phyloP scores from a whole-genome alignment of 2,888 invertebrate genomes.

The Tetragonisca angustula region DNA sequence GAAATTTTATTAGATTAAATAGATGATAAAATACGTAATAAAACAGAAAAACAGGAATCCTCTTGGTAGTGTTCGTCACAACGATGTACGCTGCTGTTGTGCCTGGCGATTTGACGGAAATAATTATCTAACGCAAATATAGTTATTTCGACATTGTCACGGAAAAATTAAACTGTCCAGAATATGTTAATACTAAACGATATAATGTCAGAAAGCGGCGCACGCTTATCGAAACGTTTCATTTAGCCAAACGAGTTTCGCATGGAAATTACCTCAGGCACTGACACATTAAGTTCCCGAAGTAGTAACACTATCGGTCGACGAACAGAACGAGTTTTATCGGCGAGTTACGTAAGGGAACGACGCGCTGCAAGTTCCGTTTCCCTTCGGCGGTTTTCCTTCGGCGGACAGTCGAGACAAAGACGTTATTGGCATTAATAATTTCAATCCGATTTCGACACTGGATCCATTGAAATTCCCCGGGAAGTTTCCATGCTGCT shows the following conservation, averaged over 20 bases:
- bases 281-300: constrained; percentile 4
- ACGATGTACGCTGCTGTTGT: no score
- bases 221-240: not conserved
- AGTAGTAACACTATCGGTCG: not conserved
- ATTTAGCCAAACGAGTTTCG: not conserved
- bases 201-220: not conserved
- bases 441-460: constrained; percentile 43
- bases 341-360: constrained; percentile 2
- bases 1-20: no score
- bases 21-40: no score
- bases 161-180: no score
- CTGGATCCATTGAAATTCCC: constrained; percentile 47
- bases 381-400: constrained; percentile 19
- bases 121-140: no score
- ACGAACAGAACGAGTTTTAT: constrained; percentile 24
- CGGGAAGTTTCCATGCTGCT: constrained; percentile 51
- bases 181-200: no score
- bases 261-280: not conserved
- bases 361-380: constrained; percentile 5
- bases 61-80: no score
- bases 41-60: no score
- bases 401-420: constrained; percentile 25
- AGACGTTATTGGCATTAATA: constrained; percentile 50
- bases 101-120: no score
- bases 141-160: no score